These are phyloP conservation scores for Limnodromus scolopaceus DNA, from an alignment of 2,797 vertebrate genomes.

Conservation along the genomic window DNA sequence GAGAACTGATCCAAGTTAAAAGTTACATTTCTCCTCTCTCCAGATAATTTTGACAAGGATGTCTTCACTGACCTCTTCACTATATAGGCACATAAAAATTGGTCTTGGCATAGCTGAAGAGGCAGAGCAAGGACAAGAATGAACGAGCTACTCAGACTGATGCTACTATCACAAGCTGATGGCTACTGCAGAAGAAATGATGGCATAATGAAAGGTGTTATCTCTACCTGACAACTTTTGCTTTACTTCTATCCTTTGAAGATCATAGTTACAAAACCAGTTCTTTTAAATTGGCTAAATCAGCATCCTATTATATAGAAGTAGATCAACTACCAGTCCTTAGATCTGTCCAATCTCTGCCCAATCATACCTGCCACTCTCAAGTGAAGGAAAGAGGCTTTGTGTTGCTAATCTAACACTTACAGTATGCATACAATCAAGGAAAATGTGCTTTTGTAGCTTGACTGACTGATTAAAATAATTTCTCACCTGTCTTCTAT, in stretches of 20 bases:
- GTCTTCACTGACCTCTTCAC: not conserved
- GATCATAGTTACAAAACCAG: not conserved
- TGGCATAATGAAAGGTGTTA: not conserved
- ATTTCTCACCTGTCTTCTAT: slow-evolving; percentile 71
- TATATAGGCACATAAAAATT: not conserved
- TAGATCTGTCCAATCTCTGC: not conserved
- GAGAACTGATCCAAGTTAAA: not conserved
- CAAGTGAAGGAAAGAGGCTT: not conserved
- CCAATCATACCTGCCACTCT: not conserved
- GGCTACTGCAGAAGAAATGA: not conserved
- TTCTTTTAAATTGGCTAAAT: not conserved
- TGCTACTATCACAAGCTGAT: not conserved
- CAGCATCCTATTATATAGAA: not conserved
- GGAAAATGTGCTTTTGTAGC: not conserved
- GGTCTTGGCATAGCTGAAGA: not conserved
- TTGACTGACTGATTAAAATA: not conserved
- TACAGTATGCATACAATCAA: not conserved
- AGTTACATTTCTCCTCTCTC: not conserved
- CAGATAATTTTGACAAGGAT: not conserved
- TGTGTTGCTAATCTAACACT: not conserved
- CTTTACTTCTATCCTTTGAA: not conserved
- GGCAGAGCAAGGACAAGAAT: not conserved
- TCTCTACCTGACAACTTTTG: not conserved
- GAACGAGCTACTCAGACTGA: not conserved
- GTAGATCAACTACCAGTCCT: not conserved